Conservation (phyloP, 2,797 vertebrate species). For the Siniperca scherzeri region DNA sequence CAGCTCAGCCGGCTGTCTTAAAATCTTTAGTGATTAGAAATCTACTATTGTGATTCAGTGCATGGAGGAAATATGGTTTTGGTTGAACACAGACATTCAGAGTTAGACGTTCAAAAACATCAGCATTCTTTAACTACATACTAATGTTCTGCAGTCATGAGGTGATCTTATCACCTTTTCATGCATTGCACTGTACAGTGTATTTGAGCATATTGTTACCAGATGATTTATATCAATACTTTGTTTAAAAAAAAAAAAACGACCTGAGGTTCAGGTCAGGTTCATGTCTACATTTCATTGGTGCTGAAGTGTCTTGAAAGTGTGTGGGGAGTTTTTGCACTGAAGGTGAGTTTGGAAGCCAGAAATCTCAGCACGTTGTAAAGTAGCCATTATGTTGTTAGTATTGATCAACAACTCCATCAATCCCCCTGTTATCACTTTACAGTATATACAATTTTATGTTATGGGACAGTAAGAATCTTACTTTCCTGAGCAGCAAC, state of each 20-base stretch:
- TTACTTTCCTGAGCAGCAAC: neutral
- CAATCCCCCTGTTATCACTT: neutral
- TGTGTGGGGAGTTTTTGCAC: neutral
- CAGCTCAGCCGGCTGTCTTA: neutral
- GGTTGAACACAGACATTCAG: constrained; percentile 25
- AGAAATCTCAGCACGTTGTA: neutral
- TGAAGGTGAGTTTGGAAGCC: neutral
- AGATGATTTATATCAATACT: constrained; percentile 3
- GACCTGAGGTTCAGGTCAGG: neutral
- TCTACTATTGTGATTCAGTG: neutral
- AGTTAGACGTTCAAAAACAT: neutral
- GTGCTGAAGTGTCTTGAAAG: neutral
- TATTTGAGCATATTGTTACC: neutral
- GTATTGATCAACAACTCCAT: neutral
- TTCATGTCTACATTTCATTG: neutral
- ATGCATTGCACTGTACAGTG: neutral
- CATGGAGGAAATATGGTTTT: constrained; percentile 37
- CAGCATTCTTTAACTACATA: neutral
- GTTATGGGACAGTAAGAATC: too few relatives aligned
- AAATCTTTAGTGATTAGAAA: constrained; percentile 12
- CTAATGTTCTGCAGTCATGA: constrained; percentile 7
- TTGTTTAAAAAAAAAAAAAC: neutral
- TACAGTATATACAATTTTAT: neutral
- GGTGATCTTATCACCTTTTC: constrained; percentile 30
- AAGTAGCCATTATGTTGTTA: neutral